phyloP scores from a whole-genome alignment of 2,113 vertebrate species.

The Odobenus rosmarus region DNA sequence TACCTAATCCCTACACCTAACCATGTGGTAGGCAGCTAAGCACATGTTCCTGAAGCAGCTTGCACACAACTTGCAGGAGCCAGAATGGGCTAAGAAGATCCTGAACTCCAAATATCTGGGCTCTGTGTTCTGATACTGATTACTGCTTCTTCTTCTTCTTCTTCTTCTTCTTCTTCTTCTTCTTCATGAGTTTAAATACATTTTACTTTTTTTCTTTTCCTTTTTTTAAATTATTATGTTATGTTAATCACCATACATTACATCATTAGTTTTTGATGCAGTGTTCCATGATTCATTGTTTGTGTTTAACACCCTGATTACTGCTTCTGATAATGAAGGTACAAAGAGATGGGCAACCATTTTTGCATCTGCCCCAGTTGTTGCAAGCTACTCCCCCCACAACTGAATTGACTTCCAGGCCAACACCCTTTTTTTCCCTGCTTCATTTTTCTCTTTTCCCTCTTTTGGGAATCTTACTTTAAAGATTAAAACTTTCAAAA shows the following conservation, averaged over 20 bases:
- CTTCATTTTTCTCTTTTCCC: neutral
- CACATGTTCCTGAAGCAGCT: neutral
- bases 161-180: no score
- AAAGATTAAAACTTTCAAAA: neutral
- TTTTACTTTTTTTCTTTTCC: no score
- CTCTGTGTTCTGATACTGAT: neutral
- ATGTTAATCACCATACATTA: no score
- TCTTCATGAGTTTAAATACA: no score
- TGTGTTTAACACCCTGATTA: neutral
- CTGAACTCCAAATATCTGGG: neutral
- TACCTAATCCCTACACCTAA: neutral
- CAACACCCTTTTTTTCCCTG: neutral
- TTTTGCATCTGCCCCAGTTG: neutral
- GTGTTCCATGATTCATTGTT: no score
- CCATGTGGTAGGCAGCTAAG: neutral
- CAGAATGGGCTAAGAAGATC: neutral
- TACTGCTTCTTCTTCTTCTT: neutral
- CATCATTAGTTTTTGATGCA: no score
- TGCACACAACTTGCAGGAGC: neutral
- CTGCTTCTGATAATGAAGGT: neutral
- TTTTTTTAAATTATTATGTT: no score
- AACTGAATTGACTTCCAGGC: neutral
- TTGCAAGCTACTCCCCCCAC: neutral
- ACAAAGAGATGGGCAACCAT: neutral
- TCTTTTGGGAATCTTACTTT: neutral